Conservation (phyloP, 2,113 vertebrate genomes). For the Aix galericulata region DNA sequence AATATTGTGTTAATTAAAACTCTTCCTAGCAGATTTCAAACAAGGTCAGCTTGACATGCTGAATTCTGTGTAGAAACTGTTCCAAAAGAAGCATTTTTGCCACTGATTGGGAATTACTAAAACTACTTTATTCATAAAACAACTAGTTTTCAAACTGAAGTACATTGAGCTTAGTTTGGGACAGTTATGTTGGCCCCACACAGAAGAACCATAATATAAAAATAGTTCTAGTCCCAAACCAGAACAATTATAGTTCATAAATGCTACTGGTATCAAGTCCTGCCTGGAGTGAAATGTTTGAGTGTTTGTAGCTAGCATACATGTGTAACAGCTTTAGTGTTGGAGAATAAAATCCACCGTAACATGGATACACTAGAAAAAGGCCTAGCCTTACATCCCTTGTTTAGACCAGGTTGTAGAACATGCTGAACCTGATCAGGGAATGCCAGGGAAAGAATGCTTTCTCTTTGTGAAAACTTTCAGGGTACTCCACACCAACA, state of each 20-base stretch:
- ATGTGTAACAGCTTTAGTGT: neutral
- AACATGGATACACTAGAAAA: neutral
- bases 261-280: neutral
- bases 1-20: neutral
- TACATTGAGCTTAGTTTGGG: neutral
- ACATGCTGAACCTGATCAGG: neutral
- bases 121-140: constrained; percentile 16
- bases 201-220: neutral
- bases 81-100: constrained; percentile 29
- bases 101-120: neutral
- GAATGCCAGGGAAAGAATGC: neutral
- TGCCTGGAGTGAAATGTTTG: neutral
- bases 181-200: neutral
- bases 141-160: neutral
- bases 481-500: neutral
- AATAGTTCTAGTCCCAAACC: neutral
- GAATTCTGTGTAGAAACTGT: neutral
- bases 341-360: neutral
- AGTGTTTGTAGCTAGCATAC: neutral
- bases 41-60: neutral
- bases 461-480: neutral
- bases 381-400: neutral
- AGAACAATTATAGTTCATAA: neutral
- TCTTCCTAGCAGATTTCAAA: neutral
- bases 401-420: neutral